Evolutionary conservation across 30 jellyfish, hydroid and myxozoan species (phyloP).

Genomic region (Morbakka virulenta): DNA sequence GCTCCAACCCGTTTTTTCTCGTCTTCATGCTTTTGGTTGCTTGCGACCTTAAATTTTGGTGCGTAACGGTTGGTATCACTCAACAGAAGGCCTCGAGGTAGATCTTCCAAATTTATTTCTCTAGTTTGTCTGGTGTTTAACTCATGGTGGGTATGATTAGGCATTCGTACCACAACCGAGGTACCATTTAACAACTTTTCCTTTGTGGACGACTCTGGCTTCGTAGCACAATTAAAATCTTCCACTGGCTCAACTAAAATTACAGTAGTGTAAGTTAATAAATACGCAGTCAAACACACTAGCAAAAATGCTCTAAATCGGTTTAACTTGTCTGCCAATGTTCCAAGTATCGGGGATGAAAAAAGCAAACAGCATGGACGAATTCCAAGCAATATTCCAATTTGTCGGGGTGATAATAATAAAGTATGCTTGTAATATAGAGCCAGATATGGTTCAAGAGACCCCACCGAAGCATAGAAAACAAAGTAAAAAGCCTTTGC

Average conservation of each 20-base stretch:
- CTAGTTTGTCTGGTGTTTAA: background rate
- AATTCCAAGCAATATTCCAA: constrained; percentile 49
- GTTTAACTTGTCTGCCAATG: constrained; percentile 73
- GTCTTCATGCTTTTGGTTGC: no score
- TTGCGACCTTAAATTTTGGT: no score
- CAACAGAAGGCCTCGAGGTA: no score
- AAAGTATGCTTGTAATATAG: constrained; percentile 76
- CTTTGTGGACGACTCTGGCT: constrained; percentile 3
- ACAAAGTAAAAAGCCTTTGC: constrained; percentile 74
- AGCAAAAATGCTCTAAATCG: constrained; percentile 41
- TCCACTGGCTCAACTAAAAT: constrained; percentile 57
- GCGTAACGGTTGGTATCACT: no score
- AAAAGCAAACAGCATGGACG: constrained; percentile 60
- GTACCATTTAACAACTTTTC: background rate
- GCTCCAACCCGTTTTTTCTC: no score
- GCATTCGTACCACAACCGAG: background rate
- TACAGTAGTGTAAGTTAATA: constrained; percentile 56
- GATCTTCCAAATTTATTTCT: background rate
- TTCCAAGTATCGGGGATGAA: constrained; percentile 83
- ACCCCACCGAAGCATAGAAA: constrained; percentile 42
- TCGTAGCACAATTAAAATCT: constrained; percentile 61
- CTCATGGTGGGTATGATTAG: background rate
- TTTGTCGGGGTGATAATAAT: constrained; percentile 77
- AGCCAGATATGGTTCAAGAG: constrained; percentile 69
- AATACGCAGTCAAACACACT: constrained; percentile 53